Evolutionary conservation across 2,888 invertebrate genomes (phyloP).

Genomic region (Nudaria mundana): DNA sequence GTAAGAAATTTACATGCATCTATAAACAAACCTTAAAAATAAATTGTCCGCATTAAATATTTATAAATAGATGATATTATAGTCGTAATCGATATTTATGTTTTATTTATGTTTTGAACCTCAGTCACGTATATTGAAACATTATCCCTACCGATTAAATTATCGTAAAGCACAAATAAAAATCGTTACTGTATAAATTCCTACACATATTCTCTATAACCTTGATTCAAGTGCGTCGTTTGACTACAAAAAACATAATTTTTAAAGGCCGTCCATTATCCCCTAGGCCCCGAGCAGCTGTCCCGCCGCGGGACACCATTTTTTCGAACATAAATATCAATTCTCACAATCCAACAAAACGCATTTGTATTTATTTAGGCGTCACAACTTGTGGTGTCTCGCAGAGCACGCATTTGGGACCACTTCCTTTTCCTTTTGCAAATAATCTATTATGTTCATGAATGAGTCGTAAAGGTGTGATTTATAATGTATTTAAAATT

Average conservation of each 20-base stretch:
- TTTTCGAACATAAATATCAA: slow-evolving; percentile 78
- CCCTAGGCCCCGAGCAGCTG: slow-evolving; percentile 53
- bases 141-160: slow-evolving; percentile 28
- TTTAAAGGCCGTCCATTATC: slow-evolving; percentile 47
- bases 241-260: slow-evolving; percentile 43
- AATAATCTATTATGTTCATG: slow-evolving; percentile 50
- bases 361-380: slow-evolving; percentile 77
- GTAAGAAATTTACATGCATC: neutral
- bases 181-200: slow-evolving; percentile 32
- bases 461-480: slow-evolving; percentile 47
- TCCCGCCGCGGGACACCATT: slow-evolving; percentile 62
- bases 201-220: slow-evolving; percentile 38
- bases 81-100: slow-evolving; percentile 13
- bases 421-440: slow-evolving; percentile 58
- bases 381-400: slow-evolving; percentile 50
- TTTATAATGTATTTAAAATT: slow-evolving; percentile 38
- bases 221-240: slow-evolving; percentile 37
- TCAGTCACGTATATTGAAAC: slow-evolving; percentile 22
- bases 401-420: slow-evolving; percentile 45
- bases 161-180: slow-evolving; percentile 33
- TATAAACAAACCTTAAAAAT: neutral
- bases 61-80: neutral
- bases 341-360: slow-evolving; percentile 69
- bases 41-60: neutral
- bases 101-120: slow-evolving; percentile 15